Conservation (phyloP, 2,797 vertebrate genomes). For the Coranthus polyacanthus region DNA sequence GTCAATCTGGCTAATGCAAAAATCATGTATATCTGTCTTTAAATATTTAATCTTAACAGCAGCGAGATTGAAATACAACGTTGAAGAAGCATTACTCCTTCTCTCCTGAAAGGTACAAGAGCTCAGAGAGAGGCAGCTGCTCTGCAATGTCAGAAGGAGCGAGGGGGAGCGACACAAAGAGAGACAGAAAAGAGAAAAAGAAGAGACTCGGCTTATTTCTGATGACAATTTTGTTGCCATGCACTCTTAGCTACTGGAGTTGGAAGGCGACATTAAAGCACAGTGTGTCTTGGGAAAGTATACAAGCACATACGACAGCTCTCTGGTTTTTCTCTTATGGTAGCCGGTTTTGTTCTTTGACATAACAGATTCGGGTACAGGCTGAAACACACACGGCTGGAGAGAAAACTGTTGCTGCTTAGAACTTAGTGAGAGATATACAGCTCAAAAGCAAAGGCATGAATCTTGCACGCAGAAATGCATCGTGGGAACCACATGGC, state of each 20-base stretch:
- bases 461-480: slow-evolving; percentile 60
- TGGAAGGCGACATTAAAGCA: slow-evolving; percentile 65
- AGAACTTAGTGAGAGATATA: slow-evolving; percentile 54
- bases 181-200: slow-evolving; percentile 47
- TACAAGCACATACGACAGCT: slow-evolving; percentile 53
- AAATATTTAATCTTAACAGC: slow-evolving; percentile 86
- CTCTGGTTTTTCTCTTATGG: slow-evolving; percentile 35
- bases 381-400: slow-evolving; percentile 45
- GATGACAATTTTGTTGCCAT: slow-evolving; percentile 71
- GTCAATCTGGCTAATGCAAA: slow-evolving; percentile 87
- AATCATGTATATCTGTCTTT: slow-evolving; percentile 85
- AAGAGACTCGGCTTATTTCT: slow-evolving; percentile 69
- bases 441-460: slow-evolving; percentile 51
- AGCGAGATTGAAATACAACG: slow-evolving; percentile 82
- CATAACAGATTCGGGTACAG: slow-evolving; percentile 52
- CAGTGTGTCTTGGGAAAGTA: slow-evolving; percentile 69
- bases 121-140: slow-evolving; percentile 58
- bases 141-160: slow-evolving; percentile 58
- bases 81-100: slow-evolving; percentile 73
- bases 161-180: slow-evolving; percentile 34
- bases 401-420: slow-evolving; percentile 66
- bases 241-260: slow-evolving; percentile 60
- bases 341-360: slow-evolving; percentile 66
- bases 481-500: slow-evolving; percentile 48
- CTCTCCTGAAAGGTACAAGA: slow-evolving; percentile 75